Conservation (phyloP, 1,140 invertebrate species). For the Drosophila kikkawai region DNA sequence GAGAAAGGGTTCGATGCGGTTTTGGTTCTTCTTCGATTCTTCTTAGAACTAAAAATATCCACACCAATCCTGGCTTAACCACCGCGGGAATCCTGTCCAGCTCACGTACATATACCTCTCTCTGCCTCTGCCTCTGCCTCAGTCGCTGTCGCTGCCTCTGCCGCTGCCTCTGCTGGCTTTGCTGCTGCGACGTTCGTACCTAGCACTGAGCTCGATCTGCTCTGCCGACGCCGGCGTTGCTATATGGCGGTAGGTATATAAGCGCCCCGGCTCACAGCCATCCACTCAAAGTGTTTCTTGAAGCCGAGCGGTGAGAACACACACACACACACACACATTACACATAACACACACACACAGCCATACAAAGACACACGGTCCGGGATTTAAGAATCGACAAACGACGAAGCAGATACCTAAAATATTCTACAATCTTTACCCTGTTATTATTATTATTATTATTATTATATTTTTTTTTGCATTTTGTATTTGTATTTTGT, state of each 20-base stretch:
- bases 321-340: constrained; percentile 23
- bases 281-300: constrained; percentile 66
- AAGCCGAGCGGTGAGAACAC: constrained; percentile 64
- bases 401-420: constrained; percentile 2
- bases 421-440: not conserved
- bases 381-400: constrained; percentile 13
- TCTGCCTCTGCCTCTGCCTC: constrained; percentile 13
- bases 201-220: constrained; percentile 38
- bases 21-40: constrained; percentile 30
- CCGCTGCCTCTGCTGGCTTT: not conserved
- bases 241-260: constrained; percentile 40
- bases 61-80: not conserved
- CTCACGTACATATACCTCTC: constrained; percentile 22
- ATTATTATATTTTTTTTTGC: constrained; percentile 2
- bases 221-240: constrained; percentile 14
- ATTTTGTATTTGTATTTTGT: constrained; percentile 43
- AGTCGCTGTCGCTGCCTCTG: not conserved
- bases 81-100: constrained; percentile 27
- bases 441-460: not conserved
- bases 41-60: constrained; percentile 60
- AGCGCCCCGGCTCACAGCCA: constrained; percentile 44
- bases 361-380: not conserved
- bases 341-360: not conserved
- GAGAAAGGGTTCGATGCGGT: constrained; percentile 45
- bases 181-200: constrained; percentile 49